Evolutionary conservation across 1,140 invertebrate species (phyloP), one percentile per base, ranked within the genome.

Genomic region (Euschistus heros): DNA sequence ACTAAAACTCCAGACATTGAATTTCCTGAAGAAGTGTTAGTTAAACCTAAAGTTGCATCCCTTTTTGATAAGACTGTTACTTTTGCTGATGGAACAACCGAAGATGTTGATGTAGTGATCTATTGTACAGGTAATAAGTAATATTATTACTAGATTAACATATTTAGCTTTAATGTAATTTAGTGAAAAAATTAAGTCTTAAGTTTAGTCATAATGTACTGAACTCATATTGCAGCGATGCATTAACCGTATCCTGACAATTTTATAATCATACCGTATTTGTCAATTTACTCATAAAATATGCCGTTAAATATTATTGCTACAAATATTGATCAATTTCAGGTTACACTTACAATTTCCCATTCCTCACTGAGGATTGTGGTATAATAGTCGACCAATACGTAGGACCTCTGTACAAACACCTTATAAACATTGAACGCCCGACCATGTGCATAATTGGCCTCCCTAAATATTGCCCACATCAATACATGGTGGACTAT

Each of bases 381-480:
- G 82, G 81, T 2, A 78, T 93, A 26, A 75, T 73, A 17, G 86
- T 91, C 0, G 83, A 88, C 20, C 83, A 89, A 30, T 84, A 84
- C 72, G 85, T 97, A 0, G 82, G 83, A 69, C 88, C 88, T 0
- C 81, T 97, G 2, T 95, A 91, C 79, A 91, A 92, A 70, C 91
- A 95, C 73, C 72, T 92, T 26, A 81, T 95, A 44, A 86, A 92
- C 70, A 86, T 86, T 20, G 77, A 85, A 63, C 84, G 87, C 71
- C 88, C 89, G 14, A 82, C 81, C 20, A 82, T 96, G 76, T 86
- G 82, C 55, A 80, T 95, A 62, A 81, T 94, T 67, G 91, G 91
- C 1, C 76, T 95, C n/a, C 86, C 87, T 2, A 88, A 83, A 72
- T 84, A 84, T 69, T 85, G 91, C 0, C 33, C 33, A 71, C 89